Conservation (phyloP, 1,140 invertebrate species). For the Aphis gossypii region DNA sequence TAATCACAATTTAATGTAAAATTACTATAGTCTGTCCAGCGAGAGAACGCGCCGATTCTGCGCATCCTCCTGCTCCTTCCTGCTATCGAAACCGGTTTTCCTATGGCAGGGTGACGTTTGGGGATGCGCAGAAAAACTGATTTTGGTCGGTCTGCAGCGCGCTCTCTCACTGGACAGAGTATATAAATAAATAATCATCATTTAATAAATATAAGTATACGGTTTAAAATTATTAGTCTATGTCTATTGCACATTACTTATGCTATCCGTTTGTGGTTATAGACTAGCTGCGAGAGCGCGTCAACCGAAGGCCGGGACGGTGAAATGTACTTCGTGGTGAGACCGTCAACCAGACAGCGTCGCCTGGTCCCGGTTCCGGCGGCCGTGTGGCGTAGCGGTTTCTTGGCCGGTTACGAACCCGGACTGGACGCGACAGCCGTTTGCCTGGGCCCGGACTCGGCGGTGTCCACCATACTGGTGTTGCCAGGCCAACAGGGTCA, state of each 20-base stretch:
- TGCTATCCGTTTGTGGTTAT: slow-evolving; percentile 62
- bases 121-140: too few species aligned
- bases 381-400: slow-evolving; percentile 76
- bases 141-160: too few species aligned
- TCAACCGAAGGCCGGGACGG: slow-evolving; percentile 78
- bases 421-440: slow-evolving; percentile 81
- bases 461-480: slow-evolving; percentile 78
- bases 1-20: not conserved
- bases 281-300: slow-evolving; percentile 76
- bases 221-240: not conserved
- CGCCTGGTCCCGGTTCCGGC: slow-evolving; percentile 82
- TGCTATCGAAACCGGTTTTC: too few species aligned
- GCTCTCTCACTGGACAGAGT: too few species aligned
- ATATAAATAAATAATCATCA: not conserved
- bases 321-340: slow-evolving; percentile 83
- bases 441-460: slow-evolving; percentile 74
- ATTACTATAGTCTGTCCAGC: not conserved
- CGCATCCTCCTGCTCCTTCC: too few species aligned
- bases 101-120: too few species aligned
- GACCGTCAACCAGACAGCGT: slow-evolving; percentile 77
- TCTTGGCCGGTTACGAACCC: slow-evolving; percentile 82
- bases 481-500: slow-evolving; percentile 79
- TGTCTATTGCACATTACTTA: not conserved
- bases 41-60: too few species aligned
- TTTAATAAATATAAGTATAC: too few species aligned